A percentile compares a stretch with the other conserved stretches of the same genome.
These are phyloP conservation scores for Aphelinus atriplicis DNA, from an alignment of 1,140 invertebrate genomes.

Conservation along the genomic window DNA sequence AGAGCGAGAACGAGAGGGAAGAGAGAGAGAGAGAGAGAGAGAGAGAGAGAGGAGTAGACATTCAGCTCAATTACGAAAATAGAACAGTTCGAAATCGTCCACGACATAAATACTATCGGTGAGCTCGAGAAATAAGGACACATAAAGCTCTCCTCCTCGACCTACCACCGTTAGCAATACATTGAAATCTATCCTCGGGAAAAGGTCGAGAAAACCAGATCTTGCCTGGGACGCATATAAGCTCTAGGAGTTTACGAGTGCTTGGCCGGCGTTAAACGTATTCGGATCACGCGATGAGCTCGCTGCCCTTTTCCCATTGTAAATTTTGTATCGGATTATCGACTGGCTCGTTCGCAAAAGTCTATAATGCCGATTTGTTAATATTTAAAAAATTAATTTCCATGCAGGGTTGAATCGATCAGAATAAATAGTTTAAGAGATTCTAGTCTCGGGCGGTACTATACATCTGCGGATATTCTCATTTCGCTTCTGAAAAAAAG, in stretches of 20 bases:
- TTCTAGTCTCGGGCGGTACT: no score
- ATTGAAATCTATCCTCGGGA: conserved; percentile 23
- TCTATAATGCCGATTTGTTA: not conserved
- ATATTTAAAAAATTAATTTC: no score
- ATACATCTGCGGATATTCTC: no score
- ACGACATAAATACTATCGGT: not conserved
- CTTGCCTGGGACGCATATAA: not conserved
- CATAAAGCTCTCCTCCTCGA: not conserved
- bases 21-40: no score
- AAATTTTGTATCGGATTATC: conserved; percentile 24
- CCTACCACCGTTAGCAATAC: not conserved
- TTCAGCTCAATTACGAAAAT: conserved; percentile 7
- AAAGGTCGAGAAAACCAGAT: conserved; percentile 25
- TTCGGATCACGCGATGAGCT: conserved; percentile 1
- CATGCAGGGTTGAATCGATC: no score
- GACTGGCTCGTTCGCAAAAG: not conserved
- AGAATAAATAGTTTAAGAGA: no score
- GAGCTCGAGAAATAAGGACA: not conserved
- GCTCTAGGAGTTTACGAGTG: conserved; percentile 16
- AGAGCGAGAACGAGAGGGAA: no score
- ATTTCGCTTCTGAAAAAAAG: no score
- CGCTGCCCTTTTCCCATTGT: conserved; percentile 4
- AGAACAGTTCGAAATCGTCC: not conserved
- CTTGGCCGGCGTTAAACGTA: not conserved
- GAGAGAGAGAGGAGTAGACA: no score